phyloP scores from a whole-genome alignment of 2,888 invertebrate species.

The Hyposoter dolosus region DNA sequence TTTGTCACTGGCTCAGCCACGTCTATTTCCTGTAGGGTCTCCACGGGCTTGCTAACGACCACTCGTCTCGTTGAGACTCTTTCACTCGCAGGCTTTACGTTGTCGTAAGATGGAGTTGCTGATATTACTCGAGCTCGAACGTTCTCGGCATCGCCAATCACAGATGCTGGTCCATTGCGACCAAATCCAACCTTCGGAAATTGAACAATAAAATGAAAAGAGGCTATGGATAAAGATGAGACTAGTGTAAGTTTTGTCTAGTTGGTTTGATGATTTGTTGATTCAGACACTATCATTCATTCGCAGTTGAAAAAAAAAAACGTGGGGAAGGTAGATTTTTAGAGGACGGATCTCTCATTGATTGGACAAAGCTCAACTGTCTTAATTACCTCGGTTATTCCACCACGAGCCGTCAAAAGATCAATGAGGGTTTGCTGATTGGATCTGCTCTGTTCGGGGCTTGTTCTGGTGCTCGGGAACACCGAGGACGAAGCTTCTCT shows the following conservation, averaged over 20 bases:
- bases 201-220: background rate
- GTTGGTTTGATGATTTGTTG: background rate
- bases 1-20: constrained; percentile 87
- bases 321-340: background rate
- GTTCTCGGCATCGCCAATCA: constrained; percentile 85
- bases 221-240: background rate
- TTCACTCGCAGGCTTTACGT: constrained; percentile 86
- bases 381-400: constrained; percentile 81
- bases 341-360: background rate
- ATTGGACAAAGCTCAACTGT: background rate
- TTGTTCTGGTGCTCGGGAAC: constrained; percentile 79
- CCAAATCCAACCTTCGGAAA: constrained; percentile 80
- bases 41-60: constrained; percentile 87
- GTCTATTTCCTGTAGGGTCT: constrained; percentile 87
- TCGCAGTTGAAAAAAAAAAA: background rate
- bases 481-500: constrained; percentile 77
- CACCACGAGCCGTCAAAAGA: constrained; percentile 85
- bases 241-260: background rate
- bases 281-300: background rate
- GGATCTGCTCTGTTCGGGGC: constrained; percentile 81
- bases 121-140: constrained; percentile 87
- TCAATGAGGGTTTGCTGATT: constrained; percentile 86
- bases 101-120: constrained; percentile 86
- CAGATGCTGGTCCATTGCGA: constrained; percentile 80
- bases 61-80: constrained; percentile 87